These are phyloP conservation scores for Scaptomyza cyrtandrae DNA, from an alignment of 2,888 invertebrate genomes.

Conservation along the genomic window DNA sequence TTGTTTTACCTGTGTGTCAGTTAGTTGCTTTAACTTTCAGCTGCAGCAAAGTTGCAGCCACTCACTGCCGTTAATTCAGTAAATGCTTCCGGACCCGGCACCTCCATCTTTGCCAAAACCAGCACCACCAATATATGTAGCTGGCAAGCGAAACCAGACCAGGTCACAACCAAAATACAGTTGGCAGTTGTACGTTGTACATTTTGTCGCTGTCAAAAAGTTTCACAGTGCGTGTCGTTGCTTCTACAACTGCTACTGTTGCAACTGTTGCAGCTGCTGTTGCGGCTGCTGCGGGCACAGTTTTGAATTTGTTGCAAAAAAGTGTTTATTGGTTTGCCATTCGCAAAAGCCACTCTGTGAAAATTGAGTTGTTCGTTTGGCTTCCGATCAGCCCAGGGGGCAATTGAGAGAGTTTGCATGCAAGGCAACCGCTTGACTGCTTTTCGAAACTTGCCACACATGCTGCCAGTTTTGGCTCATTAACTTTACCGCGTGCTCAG, in stretches of 20 bases:
- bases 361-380: conserved; percentile 72
- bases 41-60: conserved; percentile 67
- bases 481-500: conserved; percentile 58
- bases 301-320: conserved; percentile 75
- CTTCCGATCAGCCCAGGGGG: conserved; percentile 31
- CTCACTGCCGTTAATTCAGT: conserved; percentile 73
- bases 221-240: conserved; percentile 55
- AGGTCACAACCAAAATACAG: conserved; percentile 48
- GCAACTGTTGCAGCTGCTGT: conserved; percentile 9
- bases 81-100: conserved; percentile 50
- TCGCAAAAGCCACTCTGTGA: conserved; percentile 67
- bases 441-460: conserved; percentile 73
- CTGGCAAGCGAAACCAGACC: conserved; percentile 18
- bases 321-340: conserved; percentile 78
- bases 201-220: conserved; percentile 79
- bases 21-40: conserved; percentile 54
- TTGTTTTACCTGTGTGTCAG: conserved; percentile 65
- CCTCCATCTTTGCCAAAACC: neutral
- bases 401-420: conserved; percentile 48
- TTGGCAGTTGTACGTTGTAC: conserved; percentile 71
- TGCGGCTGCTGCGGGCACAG: conserved; percentile 45
- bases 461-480: conserved; percentile 71
- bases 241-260: conserved; percentile 10
- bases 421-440: conserved; percentile 56
- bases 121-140: conserved; percentile 26